A percentile compares a stretch with the other conserved stretches of the same genome.
Evolutionary conservation across 92 coral and sea anemone species (phyloP).

Genomic region (Zoanthus sansibaricus): DNA sequence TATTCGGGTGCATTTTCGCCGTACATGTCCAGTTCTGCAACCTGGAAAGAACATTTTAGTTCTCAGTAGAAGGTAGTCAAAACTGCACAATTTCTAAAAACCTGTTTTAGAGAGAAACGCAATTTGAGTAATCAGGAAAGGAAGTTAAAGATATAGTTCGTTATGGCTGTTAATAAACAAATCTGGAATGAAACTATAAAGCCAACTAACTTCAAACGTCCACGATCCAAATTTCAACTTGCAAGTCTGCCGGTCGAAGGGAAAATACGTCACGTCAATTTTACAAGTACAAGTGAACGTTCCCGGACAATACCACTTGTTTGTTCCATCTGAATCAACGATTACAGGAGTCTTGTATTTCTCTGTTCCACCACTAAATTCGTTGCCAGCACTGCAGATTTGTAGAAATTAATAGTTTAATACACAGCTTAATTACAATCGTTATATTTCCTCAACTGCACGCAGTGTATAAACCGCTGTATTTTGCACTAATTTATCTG

Average conservation of each 20-base stretch:
- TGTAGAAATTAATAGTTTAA: background rate
- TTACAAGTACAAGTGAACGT: slow-evolving; percentile 96
- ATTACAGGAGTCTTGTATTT: slow-evolving; percentile 96
- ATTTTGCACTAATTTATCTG: no score
- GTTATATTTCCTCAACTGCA: no score
- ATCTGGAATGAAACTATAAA: no score
- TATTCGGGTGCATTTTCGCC: background rate
- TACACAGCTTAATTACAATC: no score
- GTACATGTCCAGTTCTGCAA: slow-evolving; percentile 15
- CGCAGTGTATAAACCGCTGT: no score
- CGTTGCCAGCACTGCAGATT: slow-evolving; percentile 81
- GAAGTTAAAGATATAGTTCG: no score
- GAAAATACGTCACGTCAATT: slow-evolving; percentile 89
- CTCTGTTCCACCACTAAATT: slow-evolving; percentile 93
- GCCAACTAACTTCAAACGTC: slow-evolving; percentile 80
- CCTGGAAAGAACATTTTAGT: background rate
- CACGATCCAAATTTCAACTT: slow-evolving; percentile 94
- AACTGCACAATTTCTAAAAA: background rate
- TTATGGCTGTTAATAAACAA: no score
- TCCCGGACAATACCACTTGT: slow-evolving; percentile 91
- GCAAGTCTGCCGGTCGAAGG: slow-evolving; percentile 93
- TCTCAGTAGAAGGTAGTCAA: no score
- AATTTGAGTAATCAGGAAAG: no score
- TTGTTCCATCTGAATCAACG: slow-evolving; percentile 72
- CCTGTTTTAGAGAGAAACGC: no score